Conservation (phyloP, 2,888 invertebrate species). For the Metopia argyrocephala region DNA sequence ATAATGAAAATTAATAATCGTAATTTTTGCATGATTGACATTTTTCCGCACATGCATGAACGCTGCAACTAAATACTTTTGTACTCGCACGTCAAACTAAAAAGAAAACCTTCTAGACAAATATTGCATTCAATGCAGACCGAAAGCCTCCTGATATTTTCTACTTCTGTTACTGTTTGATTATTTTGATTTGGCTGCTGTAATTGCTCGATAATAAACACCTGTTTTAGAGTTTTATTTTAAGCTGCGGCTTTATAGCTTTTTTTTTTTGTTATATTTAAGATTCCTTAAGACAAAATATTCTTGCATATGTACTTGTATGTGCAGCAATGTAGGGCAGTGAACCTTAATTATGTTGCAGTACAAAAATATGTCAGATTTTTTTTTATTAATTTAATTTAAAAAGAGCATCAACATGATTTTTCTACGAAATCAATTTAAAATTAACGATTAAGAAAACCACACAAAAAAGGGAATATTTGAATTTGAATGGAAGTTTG, state of each 20-base stretch:
- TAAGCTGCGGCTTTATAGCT: neutral
- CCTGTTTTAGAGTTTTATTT: slow-evolving; percentile 51
- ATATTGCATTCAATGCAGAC: neutral
- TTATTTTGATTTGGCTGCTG: slow-evolving; percentile 55
- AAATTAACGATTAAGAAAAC: neutral
- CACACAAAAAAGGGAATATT: no score
- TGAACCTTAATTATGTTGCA: slow-evolving; percentile 24
- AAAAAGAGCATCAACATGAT: neutral
- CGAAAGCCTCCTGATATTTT: neutral
- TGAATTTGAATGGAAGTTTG: neutral
- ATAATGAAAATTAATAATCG: slow-evolving; percentile 68
- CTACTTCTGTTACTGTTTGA: slow-evolving; percentile 28
- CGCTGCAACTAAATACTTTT: slow-evolving; percentile 51
- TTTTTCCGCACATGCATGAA: slow-evolving; percentile 71
- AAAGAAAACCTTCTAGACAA: neutral
- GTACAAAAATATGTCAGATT: slow-evolving; percentile 7
- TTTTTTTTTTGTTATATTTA: neutral
- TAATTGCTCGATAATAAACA: slow-evolving; percentile 62
- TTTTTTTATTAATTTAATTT: slow-evolving; percentile 30
- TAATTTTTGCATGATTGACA: slow-evolving; percentile 74
- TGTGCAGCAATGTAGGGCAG: slow-evolving; percentile 51
- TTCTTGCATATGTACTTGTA: neutral
- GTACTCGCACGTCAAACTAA: slow-evolving; percentile 7
- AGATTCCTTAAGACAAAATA: slow-evolving; percentile 25
- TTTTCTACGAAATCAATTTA: slow-evolving; percentile 16